Base-by-base conservation (phyloP, 2,888 invertebrate genomes). In the Rhamnusium bicolor region DNA sequence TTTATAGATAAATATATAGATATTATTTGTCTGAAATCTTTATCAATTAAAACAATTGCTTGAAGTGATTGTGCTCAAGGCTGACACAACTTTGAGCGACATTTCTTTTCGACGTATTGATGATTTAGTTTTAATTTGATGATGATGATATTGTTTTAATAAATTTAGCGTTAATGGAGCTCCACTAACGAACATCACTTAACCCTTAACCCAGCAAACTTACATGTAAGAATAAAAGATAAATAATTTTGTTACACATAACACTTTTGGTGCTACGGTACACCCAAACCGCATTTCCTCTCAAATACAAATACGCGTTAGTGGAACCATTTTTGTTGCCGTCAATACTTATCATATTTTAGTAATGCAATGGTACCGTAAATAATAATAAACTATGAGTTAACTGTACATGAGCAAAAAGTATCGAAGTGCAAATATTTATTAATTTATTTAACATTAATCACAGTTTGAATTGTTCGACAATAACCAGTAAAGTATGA, bases 401-500 rank as follows among this genome's bases (percentile, higher is more conserved):
- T 63, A 63, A 32, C 29, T 53, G 66, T 60, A 46, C 32, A 6
- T 27, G 14, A 40, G 61, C 61, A 66, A 66, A 71, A 71, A 61
- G 40, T 69, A 24, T 67, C 60, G 60, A 71, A 46, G 71, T 54
- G 61, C 49, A 29, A 68, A 68, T 58, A 14, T 61, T n/a, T 72
- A 72, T 72, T 67, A 66, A 67, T 68, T 72, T 54, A 27, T 72
- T 51, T 53, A 24, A 61, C 71, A 71, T 71, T 67, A 67, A 71
- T 71, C 67, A 62, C 24, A 60, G 58, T 71, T 66, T 58, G 51
- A 32, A 73, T 53, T 58, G 56, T 58, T 14, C 40, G 62, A 32
- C 56, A 32, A 58, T 56, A 63, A 58, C 79, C 82, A 81, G 82
- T 83, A 82, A 84, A 85, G 80, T 79, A 81, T 78, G 81, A 83